A percentile compares a stretch with the other conserved stretches of the same genome.
These are phyloP conservation scores for Euphydryas editha DNA, from an alignment of 2,888 invertebrate genomes.

Conservation along the genomic window DNA sequence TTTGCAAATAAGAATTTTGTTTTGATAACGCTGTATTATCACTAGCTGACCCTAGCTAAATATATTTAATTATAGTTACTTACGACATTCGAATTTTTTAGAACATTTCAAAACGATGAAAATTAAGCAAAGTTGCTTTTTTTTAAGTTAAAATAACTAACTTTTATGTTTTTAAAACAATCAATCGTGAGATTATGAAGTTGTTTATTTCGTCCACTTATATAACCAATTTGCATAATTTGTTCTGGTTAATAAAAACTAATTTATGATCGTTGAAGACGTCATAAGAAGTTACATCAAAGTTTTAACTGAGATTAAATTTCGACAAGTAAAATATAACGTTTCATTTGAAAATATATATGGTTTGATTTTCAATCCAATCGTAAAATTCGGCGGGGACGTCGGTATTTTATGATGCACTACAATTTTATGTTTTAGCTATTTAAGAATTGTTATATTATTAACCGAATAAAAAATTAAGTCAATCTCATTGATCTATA, in stretches of 20 bases:
- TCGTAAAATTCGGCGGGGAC: no score
- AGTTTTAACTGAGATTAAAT: background rate
- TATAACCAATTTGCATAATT: conserved; percentile 22
- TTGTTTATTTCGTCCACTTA: background rate
- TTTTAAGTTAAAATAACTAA: no score
- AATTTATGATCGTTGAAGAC: conserved; percentile 7
- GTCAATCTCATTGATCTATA: no score
- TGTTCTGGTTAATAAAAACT: conserved; percentile 14
- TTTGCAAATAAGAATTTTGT: background rate
- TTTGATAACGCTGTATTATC: no score
- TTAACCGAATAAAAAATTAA: no score
- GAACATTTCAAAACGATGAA: background rate
- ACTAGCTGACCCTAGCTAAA: no score
- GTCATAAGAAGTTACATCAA: background rate
- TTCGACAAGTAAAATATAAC: background rate
- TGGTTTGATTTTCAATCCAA: no score
- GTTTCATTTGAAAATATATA: no score
- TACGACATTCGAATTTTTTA: background rate
- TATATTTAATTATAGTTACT: no score
- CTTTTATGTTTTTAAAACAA: background rate
- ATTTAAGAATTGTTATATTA: no score
- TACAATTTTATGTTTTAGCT: no score
- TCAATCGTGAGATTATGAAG: conserved; percentile 9
- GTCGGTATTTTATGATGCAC: no score
- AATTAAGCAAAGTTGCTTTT: background rate